These are phyloP conservation scores for Hassar affinis DNA, from an alignment of 2,113 vertebrate genomes.

Conservation along the genomic window DNA sequence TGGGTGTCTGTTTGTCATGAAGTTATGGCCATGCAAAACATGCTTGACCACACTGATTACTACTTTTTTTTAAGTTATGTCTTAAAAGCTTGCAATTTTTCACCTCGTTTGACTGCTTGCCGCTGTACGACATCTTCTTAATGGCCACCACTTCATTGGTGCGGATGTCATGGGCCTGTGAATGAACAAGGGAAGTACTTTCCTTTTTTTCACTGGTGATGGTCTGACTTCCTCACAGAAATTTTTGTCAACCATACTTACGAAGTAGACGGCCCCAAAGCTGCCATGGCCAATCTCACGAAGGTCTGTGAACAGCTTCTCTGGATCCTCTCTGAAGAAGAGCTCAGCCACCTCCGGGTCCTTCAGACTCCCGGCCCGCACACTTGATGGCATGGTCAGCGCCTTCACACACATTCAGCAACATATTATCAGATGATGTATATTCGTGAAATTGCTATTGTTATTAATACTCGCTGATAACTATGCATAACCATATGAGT, in stretches of 20 bases:
- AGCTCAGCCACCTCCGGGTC: conserved; percentile 92
- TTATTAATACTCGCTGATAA: neutral
- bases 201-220: neutral
- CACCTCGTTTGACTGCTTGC: conserved; percentile 92
- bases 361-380: conserved; percentile 89
- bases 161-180: conserved; percentile 86
- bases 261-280: conserved; percentile 91
- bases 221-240: neutral
- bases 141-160: conserved; percentile 93
- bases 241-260: conserved; percentile 59
- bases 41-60: neutral
- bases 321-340: conserved; percentile 89
- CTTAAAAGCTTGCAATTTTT: conserved; percentile 7
- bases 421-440: conserved; percentile 46
- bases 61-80: too few species aligned
- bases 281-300: conserved; percentile 92
- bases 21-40: neutral
- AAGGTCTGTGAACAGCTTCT: conserved; percentile 89
- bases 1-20: neutral
- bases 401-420: conserved; percentile 61
- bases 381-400: conserved; percentile 88
- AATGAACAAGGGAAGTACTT: neutral
- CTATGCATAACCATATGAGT: neutral
- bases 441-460: neutral
- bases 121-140: conserved; percentile 93